A percentile compares a stretch with the other conserved stretches of the same genome.
Conservation (phyloP, 2,113 vertebrate genomes). For the Esox niger region DNA sequence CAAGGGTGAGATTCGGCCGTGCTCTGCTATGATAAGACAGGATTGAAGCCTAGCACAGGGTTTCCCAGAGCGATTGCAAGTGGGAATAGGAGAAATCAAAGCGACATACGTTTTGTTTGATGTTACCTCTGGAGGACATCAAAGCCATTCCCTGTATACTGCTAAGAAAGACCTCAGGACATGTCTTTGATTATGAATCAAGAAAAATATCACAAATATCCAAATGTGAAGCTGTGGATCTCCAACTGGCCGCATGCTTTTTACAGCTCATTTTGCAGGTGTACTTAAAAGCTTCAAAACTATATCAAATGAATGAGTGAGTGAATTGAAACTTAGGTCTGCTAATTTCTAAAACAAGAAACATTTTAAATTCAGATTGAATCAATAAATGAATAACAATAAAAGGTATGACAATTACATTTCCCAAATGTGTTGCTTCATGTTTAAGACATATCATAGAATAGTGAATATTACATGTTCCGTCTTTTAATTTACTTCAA, state of each 20-base stretch:
- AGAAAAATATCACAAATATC: constrained; percentile 14
- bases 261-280: neutral
- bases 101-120: constrained; percentile 25
- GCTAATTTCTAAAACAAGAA: neutral
- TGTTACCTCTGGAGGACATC: constrained; percentile 31
- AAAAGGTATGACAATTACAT: no score
- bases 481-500: neutral
- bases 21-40: constrained; percentile 1
- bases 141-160: constrained; percentile 17
- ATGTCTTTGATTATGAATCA: constrained; percentile 22
- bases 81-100: constrained; percentile 24
- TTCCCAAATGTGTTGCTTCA: neutral
- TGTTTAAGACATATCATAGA: neutral
- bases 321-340: neutral
- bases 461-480: neutral
- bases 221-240: neutral
- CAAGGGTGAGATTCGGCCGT: neutral
- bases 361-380: neutral
- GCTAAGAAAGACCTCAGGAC: constrained; percentile 4
- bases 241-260: neutral
- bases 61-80: neutral
- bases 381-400: no score
- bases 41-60: constrained; percentile 1
- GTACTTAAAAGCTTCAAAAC: neutral
- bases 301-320: neutral